Conservation (phyloP, 2,113 vertebrate genomes). For the Phaetusa simplex region DNA sequence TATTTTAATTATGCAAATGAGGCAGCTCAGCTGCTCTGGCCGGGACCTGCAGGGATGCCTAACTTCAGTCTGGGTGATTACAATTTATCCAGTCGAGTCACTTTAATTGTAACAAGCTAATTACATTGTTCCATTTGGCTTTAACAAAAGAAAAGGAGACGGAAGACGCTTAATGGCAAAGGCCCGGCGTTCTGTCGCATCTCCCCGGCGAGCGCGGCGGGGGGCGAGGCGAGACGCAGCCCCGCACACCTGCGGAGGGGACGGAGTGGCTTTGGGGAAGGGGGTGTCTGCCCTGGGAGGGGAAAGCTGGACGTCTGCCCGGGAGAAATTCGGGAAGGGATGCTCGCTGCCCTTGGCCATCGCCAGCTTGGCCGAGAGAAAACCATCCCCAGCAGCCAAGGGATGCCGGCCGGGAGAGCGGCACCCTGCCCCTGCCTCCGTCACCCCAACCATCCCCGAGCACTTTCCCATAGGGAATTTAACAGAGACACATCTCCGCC, state of each 20-base stretch:
- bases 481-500: background rate
- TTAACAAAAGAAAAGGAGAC: slow-evolving; percentile 97
- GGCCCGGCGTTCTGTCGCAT: background rate
- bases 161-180: slow-evolving; percentile 80
- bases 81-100: slow-evolving; percentile 99
- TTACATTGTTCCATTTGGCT: slow-evolving; percentile 99
- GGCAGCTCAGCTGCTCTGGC: slow-evolving; percentile 97
- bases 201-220: background rate
- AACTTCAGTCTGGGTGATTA: slow-evolving; percentile 99
- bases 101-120: slow-evolving; percentile 99
- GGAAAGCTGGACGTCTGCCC: background rate
- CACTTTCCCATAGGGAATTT: accelerated
- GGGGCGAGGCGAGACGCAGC: background rate
- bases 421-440: accelerated
- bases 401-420: background rate
- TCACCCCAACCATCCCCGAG: accelerated
- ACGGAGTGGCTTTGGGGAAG: accelerated
- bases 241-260: background rate
- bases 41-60: slow-evolving; percentile 98
- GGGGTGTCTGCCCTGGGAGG: background rate
- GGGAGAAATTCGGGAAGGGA: background rate
- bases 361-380: accelerated
- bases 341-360: accelerated
- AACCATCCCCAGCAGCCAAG: accelerated
- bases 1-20: slow-evolving; percentile 99